phyloP scores from a whole-genome alignment of 2,888 invertebrate genomes.

The Entomobrya proxima region DNA sequence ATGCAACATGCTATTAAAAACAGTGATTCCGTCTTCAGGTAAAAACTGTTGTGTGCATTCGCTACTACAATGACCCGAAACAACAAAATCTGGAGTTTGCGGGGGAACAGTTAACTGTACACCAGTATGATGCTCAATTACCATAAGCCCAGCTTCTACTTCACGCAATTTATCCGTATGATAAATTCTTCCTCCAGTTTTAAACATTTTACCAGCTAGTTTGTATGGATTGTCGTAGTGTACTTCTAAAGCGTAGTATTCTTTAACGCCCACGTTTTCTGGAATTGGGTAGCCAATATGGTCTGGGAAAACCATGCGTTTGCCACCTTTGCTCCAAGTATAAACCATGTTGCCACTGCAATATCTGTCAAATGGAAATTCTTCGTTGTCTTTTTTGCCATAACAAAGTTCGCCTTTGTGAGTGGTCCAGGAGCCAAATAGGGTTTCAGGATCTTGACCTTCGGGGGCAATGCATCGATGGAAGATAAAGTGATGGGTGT shows the following conservation, averaged over 20 bases:
- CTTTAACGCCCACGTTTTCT: neutral
- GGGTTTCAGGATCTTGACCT: too few species aligned
- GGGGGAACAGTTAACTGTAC: slow-evolving; percentile 90
- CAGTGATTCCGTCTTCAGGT: slow-evolving; percentile 83
- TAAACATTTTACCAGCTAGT: slow-evolving; percentile 78
- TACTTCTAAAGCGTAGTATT: slow-evolving; percentile 86
- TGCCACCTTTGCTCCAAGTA: neutral
- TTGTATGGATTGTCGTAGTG: slow-evolving; percentile 90
- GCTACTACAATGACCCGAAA: slow-evolving; percentile 89
- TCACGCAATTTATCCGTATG: slow-evolving; percentile 81
- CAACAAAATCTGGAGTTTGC: slow-evolving; percentile 86
- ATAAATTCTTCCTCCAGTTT: slow-evolving; percentile 87
- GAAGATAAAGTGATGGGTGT: too few species aligned
- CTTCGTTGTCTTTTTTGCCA: too few species aligned
- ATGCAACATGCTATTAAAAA: slow-evolving; percentile 89
- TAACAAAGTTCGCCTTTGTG: too few species aligned
- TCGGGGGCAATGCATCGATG: too few species aligned
- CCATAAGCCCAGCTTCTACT: slow-evolving; percentile 88
- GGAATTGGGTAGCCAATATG: too few species aligned
- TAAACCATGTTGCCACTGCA: too few species aligned
- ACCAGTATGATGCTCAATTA: slow-evolving; percentile 88
- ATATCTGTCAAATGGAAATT: too few species aligned
- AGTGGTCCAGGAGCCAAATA: too few species aligned
- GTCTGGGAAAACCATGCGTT: neutral
- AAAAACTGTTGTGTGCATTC: slow-evolving; percentile 84